These are phyloP conservation scores for Phrynosoma platyrhinos DNA, from an alignment of 2,113 vertebrate species.

Conservation along the genomic window DNA sequence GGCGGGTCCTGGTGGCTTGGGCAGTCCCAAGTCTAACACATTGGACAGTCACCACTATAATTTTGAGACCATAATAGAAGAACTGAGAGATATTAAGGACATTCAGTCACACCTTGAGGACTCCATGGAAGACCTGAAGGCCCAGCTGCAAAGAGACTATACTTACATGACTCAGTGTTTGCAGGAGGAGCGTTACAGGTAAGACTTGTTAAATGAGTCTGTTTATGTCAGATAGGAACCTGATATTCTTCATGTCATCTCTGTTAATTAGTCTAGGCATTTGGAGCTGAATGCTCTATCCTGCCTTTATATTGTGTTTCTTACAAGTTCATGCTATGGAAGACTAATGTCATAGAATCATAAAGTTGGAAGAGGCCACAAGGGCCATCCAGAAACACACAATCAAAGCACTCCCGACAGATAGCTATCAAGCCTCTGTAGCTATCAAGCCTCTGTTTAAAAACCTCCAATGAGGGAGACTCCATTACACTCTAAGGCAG, in stretches of 20 bases:
- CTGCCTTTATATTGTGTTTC: too few relatives aligned
- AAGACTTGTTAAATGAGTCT: slow-evolving; percentile 9
- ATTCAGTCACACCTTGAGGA: slow-evolving; percentile 95
- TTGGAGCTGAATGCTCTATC: too few relatives aligned
- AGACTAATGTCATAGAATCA: too few relatives aligned
- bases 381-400: too few relatives aligned
- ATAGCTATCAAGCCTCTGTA: too few relatives aligned
- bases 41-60: slow-evolving; percentile 88
- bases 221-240: neutral
- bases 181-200: slow-evolving; percentile 97
- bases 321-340: too few relatives aligned
- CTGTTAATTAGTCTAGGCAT: too few relatives aligned
- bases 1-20: slow-evolving; percentile 77
- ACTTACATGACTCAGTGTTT: slow-evolving; percentile 97
- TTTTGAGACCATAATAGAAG: slow-evolving; percentile 91
- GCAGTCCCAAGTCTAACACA: slow-evolving; percentile 90
- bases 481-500: too few relatives aligned
- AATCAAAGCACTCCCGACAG: too few relatives aligned
- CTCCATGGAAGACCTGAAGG: slow-evolving; percentile 95
- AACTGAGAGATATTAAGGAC: slow-evolving; percentile 94
- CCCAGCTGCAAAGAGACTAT: slow-evolving; percentile 94
- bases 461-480: too few relatives aligned
- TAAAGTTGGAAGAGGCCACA: too few relatives aligned
- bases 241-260: neutral
- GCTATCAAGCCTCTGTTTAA: too few relatives aligned